phyloP scores from a whole-genome alignment of 2,888 invertebrate genomes.

The Mimumesa dahlbomi region DNA sequence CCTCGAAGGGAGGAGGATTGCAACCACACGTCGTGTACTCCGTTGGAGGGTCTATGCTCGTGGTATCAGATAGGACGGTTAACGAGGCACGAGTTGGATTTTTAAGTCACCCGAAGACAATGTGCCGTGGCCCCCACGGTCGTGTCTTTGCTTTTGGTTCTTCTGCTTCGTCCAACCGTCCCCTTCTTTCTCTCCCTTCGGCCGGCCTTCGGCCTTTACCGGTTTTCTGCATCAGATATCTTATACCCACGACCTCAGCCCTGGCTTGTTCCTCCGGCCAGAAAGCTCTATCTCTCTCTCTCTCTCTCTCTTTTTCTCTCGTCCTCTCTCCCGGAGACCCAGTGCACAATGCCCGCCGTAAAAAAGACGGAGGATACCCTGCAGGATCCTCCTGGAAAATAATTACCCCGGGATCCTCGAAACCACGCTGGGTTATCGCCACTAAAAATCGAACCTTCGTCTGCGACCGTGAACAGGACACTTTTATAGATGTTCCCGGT shows the following conservation, averaged over 20 bases:
- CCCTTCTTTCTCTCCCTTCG: slow-evolving; percentile 25
- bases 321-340: slow-evolving; percentile 15
- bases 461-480: slow-evolving; percentile 31
- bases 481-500: slow-evolving; percentile 41
- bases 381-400: slow-evolving; percentile 58
- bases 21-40: slow-evolving; percentile 51
- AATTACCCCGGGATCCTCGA: slow-evolving; percentile 52
- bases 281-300: slow-evolving; percentile 9
- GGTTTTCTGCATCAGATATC: slow-evolving; percentile 80
- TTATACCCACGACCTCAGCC: slow-evolving; percentile 72
- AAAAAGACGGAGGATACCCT: slow-evolving; percentile 35
- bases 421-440: slow-evolving; percentile 54
- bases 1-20: slow-evolving; percentile 43
- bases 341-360: slow-evolving; percentile 41
- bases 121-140: slow-evolving; percentile 67
- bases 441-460: slow-evolving; percentile 53
- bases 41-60: slow-evolving; percentile 52
- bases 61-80: slow-evolving; percentile 76
- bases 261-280: slow-evolving; percentile 42
- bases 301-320: too few relatives aligned
- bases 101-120: slow-evolving; percentile 79
- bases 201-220: slow-evolving; percentile 73
- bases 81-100: slow-evolving; percentile 80
- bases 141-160: slow-evolving; percentile 73
- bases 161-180: slow-evolving; percentile 42